Base-by-base conservation (phyloP, 2,888 invertebrate species). In the Himalopsyche anomala region DNA sequence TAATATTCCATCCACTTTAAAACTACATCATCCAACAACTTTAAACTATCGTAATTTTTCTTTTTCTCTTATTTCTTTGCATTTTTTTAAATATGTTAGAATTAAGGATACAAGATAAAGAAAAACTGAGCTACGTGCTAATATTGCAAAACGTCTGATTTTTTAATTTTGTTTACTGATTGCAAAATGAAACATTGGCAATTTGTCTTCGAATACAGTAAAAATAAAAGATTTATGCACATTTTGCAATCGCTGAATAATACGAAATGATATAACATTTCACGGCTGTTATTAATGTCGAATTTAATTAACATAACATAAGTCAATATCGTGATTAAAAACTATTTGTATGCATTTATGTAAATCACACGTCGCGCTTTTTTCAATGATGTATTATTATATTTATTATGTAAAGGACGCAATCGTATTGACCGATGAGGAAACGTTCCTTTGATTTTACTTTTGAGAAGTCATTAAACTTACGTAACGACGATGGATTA, bases 301-400 rank as follows among this genome's bases (percentile, higher is more conserved):
- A 74, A 74, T 62, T 36, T 15, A 74, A 36, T 74, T 74, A 74
- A 36, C 74, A 74, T 74, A 74, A 74, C 36, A 36, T 36, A 36
- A 38, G 74, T 74, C 19, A 62, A 62, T 62, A 4, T 62, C 62
- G 36, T 74, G 74, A 74, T 74, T 38, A 74, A 74, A 36, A 36
- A 36, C 38, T 36, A 74, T 74, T 74, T 74, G 74, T 74, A 74
- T 74, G 74, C 74, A 74, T 74, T 74, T 74, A 74, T 74, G 74
- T 74, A 74, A 74, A 74, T 74, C 38, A 38, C 38, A 74, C 74
- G 36, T 74, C 74, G 38, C 38, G 74, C 74, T 74, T 74, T 74
- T 74, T 74, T 74, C 15, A 38, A 74, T 36, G 38, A 15, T 74
- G 15, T 36, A 74, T 74, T 74, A 51, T 28, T 28, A 28, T 28